Evolutionary conservation across 2,113 vertebrate species (phyloP), one percentile per base, ranked within the genome.

Genomic region (Calcarius ornatus): DNA sequence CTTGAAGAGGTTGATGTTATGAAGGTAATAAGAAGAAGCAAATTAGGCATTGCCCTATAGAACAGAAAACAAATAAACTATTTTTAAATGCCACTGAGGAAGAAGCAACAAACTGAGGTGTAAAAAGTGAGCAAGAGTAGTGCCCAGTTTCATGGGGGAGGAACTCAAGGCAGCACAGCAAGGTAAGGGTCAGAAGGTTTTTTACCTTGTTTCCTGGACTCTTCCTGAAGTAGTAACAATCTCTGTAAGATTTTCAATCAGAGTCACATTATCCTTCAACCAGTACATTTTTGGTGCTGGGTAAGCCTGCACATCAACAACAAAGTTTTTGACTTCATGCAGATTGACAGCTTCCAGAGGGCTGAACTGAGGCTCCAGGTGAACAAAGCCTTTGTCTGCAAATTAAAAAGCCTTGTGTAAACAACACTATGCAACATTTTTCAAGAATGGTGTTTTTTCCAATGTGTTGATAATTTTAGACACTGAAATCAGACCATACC

Each of bases 261-360:
- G 97, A 5, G 98, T 98, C 68, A 97, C 60, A 1, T 99, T 99
- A 70, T 99, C 98, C 93, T 99, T 99, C 70, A 99, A 91, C 99
- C 99, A 99, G 51, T 98, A 98, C 92, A 99, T 98, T 68, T 69
- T 98, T 78, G 98, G 98, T 18, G 93, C 84, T 8, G 99, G 99
- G 77, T 99, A 99, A 27, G 99, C 98, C 82, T 97, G 93, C 35
- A 99, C 98, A 15, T 98, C 96, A 4, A 99, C 98, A 4, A 94
- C 96, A 89, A 99, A 99, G 89, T 99, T 98, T 30, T 98, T 98
- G 5, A 99, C 99, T 95, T 99, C 98, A 1, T 99, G 99, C 54
- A 99, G 97, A n/a, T 99, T 98, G 27, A 99, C 98, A 21, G 98
- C 97, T 97, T 99, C 99, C 86, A 97, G 56, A 10, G 91, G 95